Evolutionary conservation across 2,888 invertebrate species (phyloP).

Genomic region (Lochmaea capreae): DNA sequence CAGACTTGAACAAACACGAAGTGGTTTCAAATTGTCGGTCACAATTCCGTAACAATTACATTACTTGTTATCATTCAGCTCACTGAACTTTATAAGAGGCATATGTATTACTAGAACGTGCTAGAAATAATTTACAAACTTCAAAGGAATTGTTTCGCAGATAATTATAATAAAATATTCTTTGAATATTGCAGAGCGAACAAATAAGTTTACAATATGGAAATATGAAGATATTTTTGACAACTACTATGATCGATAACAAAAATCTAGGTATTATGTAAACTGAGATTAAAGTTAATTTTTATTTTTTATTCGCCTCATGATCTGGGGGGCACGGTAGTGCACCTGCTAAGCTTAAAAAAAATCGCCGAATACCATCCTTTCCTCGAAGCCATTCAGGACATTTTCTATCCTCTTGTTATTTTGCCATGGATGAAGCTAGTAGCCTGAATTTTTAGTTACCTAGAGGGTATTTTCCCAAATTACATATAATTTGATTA

Average conservation of each 20-base stretch:
- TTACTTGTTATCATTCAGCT: conserved; percentile 14
- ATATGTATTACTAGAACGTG: not conserved
- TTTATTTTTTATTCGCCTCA: no score
- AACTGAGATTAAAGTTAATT: no score
- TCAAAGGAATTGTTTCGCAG: not conserved
- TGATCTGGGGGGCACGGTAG: no score
- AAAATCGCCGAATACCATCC: no score
- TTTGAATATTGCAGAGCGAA: not conserved
- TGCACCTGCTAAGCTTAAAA: no score
- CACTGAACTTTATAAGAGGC: not conserved
- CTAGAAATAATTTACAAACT: conserved; percentile 6
- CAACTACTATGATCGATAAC: not conserved
- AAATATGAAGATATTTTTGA: not conserved
- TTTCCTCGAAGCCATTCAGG: no score
- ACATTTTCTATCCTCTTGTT: no score
- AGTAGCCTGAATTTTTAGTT: no score
- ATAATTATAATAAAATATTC: not conserved
- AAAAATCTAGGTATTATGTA: not conserved
- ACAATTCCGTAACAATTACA: conserved; percentile 14
- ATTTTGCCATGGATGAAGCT: no score
- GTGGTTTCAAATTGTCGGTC: conserved; percentile 16
- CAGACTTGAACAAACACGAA: not conserved
- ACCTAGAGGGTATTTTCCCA: no score
- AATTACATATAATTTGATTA: no score
- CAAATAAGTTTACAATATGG: not conserved